These are phyloP conservation scores for Anastrepha obliqua DNA, from an alignment of 1,140 invertebrate genomes.

Conservation along the genomic window DNA sequence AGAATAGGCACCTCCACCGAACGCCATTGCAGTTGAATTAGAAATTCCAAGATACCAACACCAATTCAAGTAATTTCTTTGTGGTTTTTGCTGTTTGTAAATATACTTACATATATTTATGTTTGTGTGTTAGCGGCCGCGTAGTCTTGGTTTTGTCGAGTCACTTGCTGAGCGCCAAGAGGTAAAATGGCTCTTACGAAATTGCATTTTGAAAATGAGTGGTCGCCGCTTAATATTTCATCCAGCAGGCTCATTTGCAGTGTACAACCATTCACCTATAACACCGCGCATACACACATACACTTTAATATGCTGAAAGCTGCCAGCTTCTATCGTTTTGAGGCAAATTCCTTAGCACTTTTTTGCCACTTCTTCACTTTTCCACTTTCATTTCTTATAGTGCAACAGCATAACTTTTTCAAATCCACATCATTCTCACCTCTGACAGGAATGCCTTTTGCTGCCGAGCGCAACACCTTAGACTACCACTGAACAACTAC, in stretches of 20 bases:
- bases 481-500: conserved; percentile 58
- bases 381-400: conserved; percentile 53
- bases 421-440: conserved; percentile 64
- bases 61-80: not conserved
- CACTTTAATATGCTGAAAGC: conserved; percentile 56
- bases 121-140: not conserved
- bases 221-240: conserved; percentile 70
- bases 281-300: conserved; percentile 63
- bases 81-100: not conserved
- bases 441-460: conserved; percentile 61
- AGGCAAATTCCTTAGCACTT: conserved; percentile 10
- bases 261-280: not conserved
- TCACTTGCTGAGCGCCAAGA: conserved; percentile 13
- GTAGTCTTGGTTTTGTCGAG: not conserved
- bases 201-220: conserved; percentile 71
- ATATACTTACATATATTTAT: conserved; percentile 22
- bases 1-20: not conserved
- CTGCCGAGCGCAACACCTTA: conserved; percentile 25
- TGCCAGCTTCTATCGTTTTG: not conserved
- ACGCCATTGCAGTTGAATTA: conserved; percentile 12
- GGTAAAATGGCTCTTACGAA: conserved; percentile 57
- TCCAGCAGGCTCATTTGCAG: conserved; percentile 55
- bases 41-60: conserved; percentile 1
- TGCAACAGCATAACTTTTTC: conserved; percentile 60
- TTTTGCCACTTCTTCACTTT: conserved; percentile 31